phyloP scores from a whole-genome alignment of 2,888 invertebrate species.

The Antheraea yamamai region DNA sequence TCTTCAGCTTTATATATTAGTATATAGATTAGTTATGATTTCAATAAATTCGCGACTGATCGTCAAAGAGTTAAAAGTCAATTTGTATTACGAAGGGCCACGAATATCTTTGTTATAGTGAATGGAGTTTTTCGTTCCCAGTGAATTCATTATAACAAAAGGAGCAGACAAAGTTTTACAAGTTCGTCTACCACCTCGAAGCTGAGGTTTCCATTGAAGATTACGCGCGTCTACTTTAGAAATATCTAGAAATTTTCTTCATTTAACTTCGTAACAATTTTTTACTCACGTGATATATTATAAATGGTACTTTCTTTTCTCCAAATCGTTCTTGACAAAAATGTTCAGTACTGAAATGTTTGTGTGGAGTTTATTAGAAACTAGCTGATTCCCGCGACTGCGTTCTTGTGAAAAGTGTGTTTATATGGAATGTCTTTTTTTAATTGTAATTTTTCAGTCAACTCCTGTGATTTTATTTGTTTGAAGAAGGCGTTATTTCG shows the following conservation, averaged over 20 bases:
- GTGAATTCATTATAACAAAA: background rate
- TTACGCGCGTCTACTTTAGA: background rate
- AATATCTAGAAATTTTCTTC: background rate
- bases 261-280: background rate
- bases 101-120: background rate
- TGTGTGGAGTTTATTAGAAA: too few relatives aligned
- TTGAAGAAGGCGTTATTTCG: too few relatives aligned
- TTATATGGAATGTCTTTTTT: too few relatives aligned
- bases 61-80: background rate
- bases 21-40: background rate
- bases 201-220: background rate
- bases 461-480: too few relatives aligned
- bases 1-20: too few relatives aligned
- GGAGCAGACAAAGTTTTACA: background rate
- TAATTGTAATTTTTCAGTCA: too few relatives aligned
- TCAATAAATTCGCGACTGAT: background rate
- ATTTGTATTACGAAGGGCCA: background rate
- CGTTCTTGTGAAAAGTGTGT: too few relatives aligned
- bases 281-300: background rate
- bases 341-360: too few relatives aligned
- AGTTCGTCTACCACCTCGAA: background rate
- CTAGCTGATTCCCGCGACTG: too few relatives aligned
- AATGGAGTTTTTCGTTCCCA: background rate
- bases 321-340: background rate
- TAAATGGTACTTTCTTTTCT: background rate